Evolutionary conservation across 2,113 vertebrate species (phyloP).

Genomic region (Rhodinocichla rosea): DNA sequence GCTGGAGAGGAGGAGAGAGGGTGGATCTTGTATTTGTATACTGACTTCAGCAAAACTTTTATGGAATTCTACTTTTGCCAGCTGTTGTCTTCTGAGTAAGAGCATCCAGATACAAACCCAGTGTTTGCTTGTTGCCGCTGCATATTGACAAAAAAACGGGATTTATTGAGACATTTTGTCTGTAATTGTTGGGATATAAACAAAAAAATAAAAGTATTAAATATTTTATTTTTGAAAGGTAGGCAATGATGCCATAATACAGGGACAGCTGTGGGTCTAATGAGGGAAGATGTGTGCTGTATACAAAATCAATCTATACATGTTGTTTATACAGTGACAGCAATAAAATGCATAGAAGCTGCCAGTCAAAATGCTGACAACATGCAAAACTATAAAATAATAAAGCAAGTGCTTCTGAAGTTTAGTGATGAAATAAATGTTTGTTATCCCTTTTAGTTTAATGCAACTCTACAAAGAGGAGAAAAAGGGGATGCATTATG

Average conservation of each 20-base stretch:
- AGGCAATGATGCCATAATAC: background rate
- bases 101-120: background rate
- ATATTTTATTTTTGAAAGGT: slow-evolving; percentile 10
- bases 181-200: background rate
- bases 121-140: background rate
- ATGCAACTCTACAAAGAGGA: background rate
- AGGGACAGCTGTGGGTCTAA: slow-evolving; percentile 33
- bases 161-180: background rate
- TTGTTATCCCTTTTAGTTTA: background rate
- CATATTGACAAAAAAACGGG: background rate
- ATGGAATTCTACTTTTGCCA: background rate
- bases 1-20: background rate
- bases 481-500: background rate
- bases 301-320: background rate
- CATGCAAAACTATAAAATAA: background rate
- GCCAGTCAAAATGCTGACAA: slow-evolving; percentile 44
- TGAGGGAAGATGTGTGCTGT: slow-evolving; percentile 14
- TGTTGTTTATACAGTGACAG: background rate
- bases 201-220: background rate
- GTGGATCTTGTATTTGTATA: background rate
- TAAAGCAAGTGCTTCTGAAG: background rate
- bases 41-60: background rate
- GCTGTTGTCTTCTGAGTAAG: background rate
- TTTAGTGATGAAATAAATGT: background rate
- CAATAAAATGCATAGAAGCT: slow-evolving; percentile 11